phyloP scores from a whole-genome alignment of 2,113 vertebrate genomes.

The Lophura nycthemera region DNA sequence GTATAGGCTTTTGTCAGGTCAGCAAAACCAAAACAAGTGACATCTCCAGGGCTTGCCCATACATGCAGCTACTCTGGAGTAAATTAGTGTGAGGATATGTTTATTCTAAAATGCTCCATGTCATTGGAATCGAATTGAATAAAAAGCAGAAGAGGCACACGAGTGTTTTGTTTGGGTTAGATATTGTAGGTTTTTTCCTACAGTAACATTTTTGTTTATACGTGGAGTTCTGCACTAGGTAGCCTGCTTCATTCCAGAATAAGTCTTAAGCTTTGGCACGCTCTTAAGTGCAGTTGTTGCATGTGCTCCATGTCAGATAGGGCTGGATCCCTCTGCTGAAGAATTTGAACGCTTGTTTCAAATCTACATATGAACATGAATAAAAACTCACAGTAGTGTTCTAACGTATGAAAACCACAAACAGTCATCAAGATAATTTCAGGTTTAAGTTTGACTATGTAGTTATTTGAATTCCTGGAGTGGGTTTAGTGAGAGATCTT shows the following conservation, averaged over 20 bases:
- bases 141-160: neutral
- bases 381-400: neutral
- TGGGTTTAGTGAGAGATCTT: neutral
- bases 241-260: neutral
- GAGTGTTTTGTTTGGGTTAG: neutral
- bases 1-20: neutral
- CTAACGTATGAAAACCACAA: neutral
- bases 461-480: neutral
- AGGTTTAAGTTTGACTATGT: neutral
- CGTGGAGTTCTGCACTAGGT: neutral
- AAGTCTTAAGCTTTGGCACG: neutral
- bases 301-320: neutral
- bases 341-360: neutral
- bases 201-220: neutral
- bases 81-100: neutral
- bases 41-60: neutral
- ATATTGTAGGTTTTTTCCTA: fast-evolving
- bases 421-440: neutral
- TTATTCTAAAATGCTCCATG: neutral
- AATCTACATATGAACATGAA: neutral
- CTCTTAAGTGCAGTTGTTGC: neutral
- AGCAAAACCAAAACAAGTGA: neutral
- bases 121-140: neutral
- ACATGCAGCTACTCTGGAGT: too few species aligned
- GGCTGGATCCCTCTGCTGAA: neutral